Conservation (phyloP, 2,888 invertebrate genomes). For the Dicyrtomina minuta region DNA sequence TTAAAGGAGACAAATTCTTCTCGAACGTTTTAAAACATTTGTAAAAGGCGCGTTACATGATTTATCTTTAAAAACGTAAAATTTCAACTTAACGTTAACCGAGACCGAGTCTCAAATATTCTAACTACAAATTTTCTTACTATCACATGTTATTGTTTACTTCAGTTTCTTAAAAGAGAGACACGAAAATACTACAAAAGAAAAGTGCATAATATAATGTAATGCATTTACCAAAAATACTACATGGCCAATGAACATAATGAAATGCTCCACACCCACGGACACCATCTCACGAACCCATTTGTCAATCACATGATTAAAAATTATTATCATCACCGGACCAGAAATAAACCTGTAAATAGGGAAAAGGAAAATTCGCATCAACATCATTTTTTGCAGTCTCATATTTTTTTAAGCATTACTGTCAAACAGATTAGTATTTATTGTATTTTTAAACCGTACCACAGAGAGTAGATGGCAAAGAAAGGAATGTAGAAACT, state of each 20-base stretch:
- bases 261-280: constrained; percentile 67
- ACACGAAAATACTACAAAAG: too few species aligned
- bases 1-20: too few species aligned
- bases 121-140: too few species aligned
- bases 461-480: constrained; percentile 80
- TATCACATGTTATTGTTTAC: not conserved
- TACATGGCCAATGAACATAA: constrained; percentile 68
- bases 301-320: constrained; percentile 76
- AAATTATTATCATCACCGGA: constrained; percentile 74
- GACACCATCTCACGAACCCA: constrained; percentile 77
- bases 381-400: not conserved
- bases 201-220: not conserved
- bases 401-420: not conserved
- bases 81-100: too few species aligned
- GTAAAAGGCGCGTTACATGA: too few species aligned
- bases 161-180: not conserved
- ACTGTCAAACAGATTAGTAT: too few species aligned
- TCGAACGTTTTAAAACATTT: too few species aligned
- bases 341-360: constrained; percentile 74
- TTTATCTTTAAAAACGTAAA: too few species aligned
- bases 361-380: constrained; percentile 4
- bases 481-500: constrained; percentile 81
- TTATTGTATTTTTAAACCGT: too few species aligned
- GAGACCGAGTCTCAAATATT: too few species aligned
- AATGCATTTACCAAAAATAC: constrained; percentile 65